Percentiles rank a stretch among this genome's conserved stretches.
Evolutionary conservation across 2,797 vertebrate genomes (phyloP).

Genomic region (Caiman crocodilus): DNA sequence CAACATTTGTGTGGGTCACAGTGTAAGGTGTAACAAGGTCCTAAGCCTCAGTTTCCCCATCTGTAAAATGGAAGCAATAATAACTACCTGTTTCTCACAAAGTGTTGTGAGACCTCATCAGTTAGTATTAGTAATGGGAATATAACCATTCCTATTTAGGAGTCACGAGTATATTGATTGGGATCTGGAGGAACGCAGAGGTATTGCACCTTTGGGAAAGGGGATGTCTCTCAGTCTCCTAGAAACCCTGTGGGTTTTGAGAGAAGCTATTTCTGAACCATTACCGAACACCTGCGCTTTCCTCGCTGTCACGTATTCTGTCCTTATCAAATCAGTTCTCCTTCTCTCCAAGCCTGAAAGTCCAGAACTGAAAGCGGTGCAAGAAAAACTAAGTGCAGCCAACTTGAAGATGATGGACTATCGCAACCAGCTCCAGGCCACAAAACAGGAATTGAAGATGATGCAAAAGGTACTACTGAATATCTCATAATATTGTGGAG

Average conservation of each 20-base stretch:
- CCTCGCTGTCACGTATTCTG: neutral
- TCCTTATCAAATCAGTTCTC: neutral
- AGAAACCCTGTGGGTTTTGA: neutral
- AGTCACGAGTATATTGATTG: too few relatives aligned
- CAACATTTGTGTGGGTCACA: too few relatives aligned
- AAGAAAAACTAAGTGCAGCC: conserved; percentile 88
- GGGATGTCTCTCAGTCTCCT: neutral
- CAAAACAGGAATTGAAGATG: conserved; percentile 91
- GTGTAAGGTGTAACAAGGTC: too few relatives aligned
- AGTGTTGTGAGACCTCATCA: neutral
- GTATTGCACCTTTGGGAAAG: neutral
- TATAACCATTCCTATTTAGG: neutral
- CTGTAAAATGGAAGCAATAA: neutral
- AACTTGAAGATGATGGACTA: conserved; percentile 90
- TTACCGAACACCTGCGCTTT: neutral
- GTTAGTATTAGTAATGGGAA: neutral
- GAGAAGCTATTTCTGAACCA: neutral
- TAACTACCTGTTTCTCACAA: neutral
- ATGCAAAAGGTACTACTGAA: conserved; percentile 89
- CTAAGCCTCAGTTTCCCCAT: too few relatives aligned
- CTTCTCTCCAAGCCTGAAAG: conserved; percentile 73
- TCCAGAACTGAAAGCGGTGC: conserved; percentile 86
- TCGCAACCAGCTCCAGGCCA: conserved; percentile 91
- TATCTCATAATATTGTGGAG: neutral
- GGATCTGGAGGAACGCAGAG: neutral